A percentile compares a stretch with the other conserved stretches of the same genome.
Conservation (phyloP, 2,888 invertebrate genomes). For the Prenolepis imparis region DNA sequence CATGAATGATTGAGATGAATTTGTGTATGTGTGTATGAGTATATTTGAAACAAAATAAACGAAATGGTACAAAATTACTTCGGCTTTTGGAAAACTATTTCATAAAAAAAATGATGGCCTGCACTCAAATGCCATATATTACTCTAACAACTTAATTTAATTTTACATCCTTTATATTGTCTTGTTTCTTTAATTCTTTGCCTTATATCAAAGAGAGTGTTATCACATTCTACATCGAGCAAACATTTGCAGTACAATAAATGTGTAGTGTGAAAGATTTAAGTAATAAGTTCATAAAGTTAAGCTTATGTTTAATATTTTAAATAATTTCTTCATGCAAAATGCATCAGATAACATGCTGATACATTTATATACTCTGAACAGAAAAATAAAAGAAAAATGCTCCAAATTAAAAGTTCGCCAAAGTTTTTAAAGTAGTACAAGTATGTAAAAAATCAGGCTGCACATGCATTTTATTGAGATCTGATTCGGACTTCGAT, state of each 20-base stretch:
- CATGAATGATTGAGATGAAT: conserved; percentile 56
- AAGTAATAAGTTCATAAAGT: conserved; percentile 72
- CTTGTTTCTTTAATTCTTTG: too few species aligned
- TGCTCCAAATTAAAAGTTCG: conserved; percentile 92
- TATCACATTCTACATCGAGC: conserved; percentile 70
- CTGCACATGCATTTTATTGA: conserved; percentile 94
- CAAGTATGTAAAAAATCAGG: conserved; percentile 95
- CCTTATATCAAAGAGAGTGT: conserved; percentile 45
- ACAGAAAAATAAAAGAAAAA: conserved; percentile 87
- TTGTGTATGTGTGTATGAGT: conserved; percentile 56
- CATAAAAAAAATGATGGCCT: conserved; percentile 69
- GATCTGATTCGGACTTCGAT: conserved; percentile 95
- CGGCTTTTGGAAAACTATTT: conserved; percentile 66
- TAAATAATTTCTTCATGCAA: conserved; percentile 59
- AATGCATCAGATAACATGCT: conserved; percentile 59
- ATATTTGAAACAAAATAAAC: conserved; percentile 71
- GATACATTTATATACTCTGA: conserved; percentile 82
- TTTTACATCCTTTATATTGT: conserved; percentile 85
- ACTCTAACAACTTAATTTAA: conserved; percentile 74
- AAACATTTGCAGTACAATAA: conserved; percentile 66
- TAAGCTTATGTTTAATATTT: conserved; percentile 63
- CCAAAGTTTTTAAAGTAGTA: conserved; percentile 98
- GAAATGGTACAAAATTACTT: conserved; percentile 76
- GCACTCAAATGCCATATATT: conserved; percentile 77
- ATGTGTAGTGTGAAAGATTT: conserved; percentile 70